Evolutionary conservation across 2,797 vertebrate genomes (phyloP).

Genomic region (Geotrypetes seraphini): DNA sequence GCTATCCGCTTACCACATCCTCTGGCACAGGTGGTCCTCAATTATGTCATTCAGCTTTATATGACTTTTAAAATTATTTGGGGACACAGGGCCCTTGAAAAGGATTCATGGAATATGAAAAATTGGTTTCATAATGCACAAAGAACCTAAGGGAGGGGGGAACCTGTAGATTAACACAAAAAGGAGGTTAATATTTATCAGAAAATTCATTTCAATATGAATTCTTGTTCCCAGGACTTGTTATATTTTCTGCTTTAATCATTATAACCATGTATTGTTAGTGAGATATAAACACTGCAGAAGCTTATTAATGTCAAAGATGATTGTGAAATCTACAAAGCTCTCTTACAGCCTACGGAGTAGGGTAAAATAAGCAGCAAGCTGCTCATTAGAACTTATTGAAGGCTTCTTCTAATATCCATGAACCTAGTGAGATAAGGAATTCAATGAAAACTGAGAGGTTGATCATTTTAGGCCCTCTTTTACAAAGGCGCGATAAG

Average conservation of each 20-base stretch:
- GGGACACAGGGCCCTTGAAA: background rate
- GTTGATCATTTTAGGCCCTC: constrained; percentile 2
- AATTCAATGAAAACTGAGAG: constrained; percentile 8
- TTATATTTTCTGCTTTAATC: constrained; percentile 21
- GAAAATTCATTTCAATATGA: constrained; percentile 23
- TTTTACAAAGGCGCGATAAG: too few relatives aligned
- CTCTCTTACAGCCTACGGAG: constrained; percentile 3
- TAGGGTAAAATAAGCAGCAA: background rate
- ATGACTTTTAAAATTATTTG: constrained; percentile 7
- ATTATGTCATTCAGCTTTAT: too few relatives aligned
- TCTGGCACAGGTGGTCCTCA: too few relatives aligned
- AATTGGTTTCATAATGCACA: background rate
- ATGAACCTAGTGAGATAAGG: constrained; percentile 6
- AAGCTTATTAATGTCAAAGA: constrained; percentile 17
- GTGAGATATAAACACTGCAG: constrained; percentile 11
- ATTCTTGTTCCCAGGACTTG: constrained; percentile 17
- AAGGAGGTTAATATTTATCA: constrained; percentile 19
- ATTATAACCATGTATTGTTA: constrained; percentile 20
- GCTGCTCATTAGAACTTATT: constrained; percentile 13
- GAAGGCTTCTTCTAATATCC: background rate
- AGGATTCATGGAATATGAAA: constrained; percentile 6
- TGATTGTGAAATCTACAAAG: constrained; percentile 21
- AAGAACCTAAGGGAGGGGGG: too few relatives aligned
- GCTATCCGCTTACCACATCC: too few relatives aligned
- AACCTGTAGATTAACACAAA: constrained; percentile 2